Percentiles rank a stretch among this genome's conserved stretches.
Evolutionary conservation across 2,888 invertebrate genomes (phyloP).

Genomic region (Nomada goodeniana): DNA sequence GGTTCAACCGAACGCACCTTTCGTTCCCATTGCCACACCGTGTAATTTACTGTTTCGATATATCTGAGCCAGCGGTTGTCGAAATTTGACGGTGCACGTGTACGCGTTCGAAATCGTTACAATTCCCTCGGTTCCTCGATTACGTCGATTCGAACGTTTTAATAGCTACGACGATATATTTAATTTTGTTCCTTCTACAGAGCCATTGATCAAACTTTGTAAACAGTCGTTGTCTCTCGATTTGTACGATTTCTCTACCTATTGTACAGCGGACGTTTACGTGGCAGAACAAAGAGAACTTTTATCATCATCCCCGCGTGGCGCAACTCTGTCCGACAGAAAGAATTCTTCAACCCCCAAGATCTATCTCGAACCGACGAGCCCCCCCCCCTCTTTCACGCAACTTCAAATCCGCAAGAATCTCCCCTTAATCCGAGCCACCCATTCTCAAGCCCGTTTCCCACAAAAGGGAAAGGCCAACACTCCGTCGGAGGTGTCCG

Average conservation of each 20-base stretch:
- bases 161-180: not conserved
- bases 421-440: not conserved
- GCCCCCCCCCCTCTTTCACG: not conserved
- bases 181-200: not conserved
- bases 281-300: no score
- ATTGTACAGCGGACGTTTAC: no score
- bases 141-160: not conserved
- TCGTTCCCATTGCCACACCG: conserved; percentile 60
- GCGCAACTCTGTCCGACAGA: not conserved
- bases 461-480: conserved; percentile 28
- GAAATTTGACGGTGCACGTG: conserved; percentile 14
- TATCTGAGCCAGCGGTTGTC: not conserved
- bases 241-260: no score
- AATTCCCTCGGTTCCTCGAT: not conserved
- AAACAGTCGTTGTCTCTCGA: no score
- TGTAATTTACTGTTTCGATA: conserved; percentile 66
- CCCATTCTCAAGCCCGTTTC: conserved; percentile 18
- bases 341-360: not conserved
- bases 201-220: no score
- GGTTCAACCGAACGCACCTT: conserved; percentile 68
- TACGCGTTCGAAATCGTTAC: not conserved
- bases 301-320: no score
- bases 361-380: not conserved
- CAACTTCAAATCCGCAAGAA: not conserved
- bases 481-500: not conserved